Evolutionary conservation across 2,113 vertebrate genomes (phyloP).

Genomic region (Electrona antarctica): DNA sequence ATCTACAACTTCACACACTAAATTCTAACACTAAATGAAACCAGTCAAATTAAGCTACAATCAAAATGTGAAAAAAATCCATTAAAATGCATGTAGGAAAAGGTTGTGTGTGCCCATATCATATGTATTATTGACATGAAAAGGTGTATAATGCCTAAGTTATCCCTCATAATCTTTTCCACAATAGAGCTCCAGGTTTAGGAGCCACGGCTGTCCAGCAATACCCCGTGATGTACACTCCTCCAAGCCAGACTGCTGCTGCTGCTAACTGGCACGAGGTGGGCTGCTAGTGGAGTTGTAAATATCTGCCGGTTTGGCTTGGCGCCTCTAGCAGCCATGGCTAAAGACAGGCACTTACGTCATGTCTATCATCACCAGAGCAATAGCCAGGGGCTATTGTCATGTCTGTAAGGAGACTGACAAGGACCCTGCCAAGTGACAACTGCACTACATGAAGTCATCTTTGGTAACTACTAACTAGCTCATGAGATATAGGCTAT

Average conservation of each 20-base stretch:
- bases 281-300: slow-evolving; percentile 54
- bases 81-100: slow-evolving; percentile 39
- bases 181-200: slow-evolving; percentile 53
- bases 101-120: slow-evolving; percentile 28
- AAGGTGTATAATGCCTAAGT: slow-evolving; percentile 53
- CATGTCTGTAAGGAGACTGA: slow-evolving; percentile 20
- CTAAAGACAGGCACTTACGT: slow-evolving; percentile 71
- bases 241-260: slow-evolving; percentile 25
- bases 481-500: too few relatives aligned
- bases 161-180: slow-evolving; percentile 54
- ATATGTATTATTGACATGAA: slow-evolving; percentile 33
- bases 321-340: slow-evolving; percentile 49
- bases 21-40: background rate
- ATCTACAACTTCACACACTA: background rate
- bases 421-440: slow-evolving; percentile 12
- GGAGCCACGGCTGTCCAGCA: slow-evolving; percentile 40
- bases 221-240: slow-evolving; percentile 35
- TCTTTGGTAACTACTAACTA: slow-evolving; percentile 9
- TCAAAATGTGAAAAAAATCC: slow-evolving; percentile 8
- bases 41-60: background rate
- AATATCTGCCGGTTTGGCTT: slow-evolving; percentile 65
- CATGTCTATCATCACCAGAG: slow-evolving; percentile 56
- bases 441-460: slow-evolving; percentile 34
- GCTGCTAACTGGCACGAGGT: slow-evolving; percentile 32
- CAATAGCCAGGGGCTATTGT: slow-evolving; percentile 21